A percentile compares a stretch with the other conserved stretches of the same genome.
Evolutionary conservation across 2,113 vertebrate species (phyloP).

Genomic region (Telmatochromis sp.): DNA sequence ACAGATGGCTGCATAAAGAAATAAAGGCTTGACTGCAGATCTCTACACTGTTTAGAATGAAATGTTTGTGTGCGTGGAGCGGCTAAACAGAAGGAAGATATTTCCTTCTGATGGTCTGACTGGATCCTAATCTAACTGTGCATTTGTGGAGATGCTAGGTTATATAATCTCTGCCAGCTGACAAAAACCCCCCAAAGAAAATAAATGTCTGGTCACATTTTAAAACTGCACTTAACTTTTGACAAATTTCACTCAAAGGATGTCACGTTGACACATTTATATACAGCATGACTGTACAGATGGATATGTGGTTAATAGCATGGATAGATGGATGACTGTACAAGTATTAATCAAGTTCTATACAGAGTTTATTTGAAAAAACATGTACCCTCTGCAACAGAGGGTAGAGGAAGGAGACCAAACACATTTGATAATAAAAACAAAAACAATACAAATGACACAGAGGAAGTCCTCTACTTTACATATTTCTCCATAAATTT

Average conservation of each 20-base stretch:
- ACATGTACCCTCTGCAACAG: not conserved
- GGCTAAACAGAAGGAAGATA: not conserved
- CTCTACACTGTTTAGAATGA: not conserved
- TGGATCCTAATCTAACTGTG: not conserved
- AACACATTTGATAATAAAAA: not conserved
- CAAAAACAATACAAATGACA: not conserved
- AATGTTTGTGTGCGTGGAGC: not conserved
- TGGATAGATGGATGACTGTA: not conserved
- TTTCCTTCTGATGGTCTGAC: not conserved
- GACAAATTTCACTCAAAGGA: constrained; percentile 2
- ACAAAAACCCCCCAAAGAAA: fast-evolving
- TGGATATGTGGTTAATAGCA: not conserved
- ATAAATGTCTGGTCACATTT: not conserved
- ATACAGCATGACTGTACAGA: constrained; percentile 16
- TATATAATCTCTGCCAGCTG: not conserved
- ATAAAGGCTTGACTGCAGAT: not conserved
- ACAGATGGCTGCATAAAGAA: not conserved
- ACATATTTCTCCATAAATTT: constrained; percentile 99
- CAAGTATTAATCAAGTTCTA: not conserved
- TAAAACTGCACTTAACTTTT: not conserved
- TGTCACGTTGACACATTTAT: constrained; percentile 5
- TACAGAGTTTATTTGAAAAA: not conserved
- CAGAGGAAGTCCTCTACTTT: constrained; percentile 71
- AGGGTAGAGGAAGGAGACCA: not conserved
- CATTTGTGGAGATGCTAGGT: not conserved